Evolutionary conservation across 1,140 invertebrate genomes (phyloP), one percentile per base, ranked within the genome.

Genomic region (Nebria ingens): DNA sequence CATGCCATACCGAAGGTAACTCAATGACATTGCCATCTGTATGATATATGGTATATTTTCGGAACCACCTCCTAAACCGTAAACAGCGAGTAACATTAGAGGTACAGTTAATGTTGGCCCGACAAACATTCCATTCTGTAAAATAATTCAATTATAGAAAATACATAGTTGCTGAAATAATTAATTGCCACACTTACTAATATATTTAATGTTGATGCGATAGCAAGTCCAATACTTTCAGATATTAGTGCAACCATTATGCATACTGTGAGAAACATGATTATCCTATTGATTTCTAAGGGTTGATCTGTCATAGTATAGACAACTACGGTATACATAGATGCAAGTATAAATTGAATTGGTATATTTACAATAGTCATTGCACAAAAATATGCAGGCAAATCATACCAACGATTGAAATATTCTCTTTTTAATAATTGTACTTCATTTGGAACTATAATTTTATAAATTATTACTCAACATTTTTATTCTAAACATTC

Each of bases 361-460:
- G 87, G 87, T 21, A 87, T 74, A 20, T 79, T 79, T 0, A 91
- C 82, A 52, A 91, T 67, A 0, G 89, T 86, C 62, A 91, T 79
- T 0, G 93, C 92, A 9, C 86, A 78, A 68, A 91, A 96, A 67
- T 97, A 97, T 0, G 93, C 85, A 65, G 87, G 87, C 13, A 96
- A 68, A 20, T 85, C 83, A 70, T 96, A 97, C 93, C 93, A 97
- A 61, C 88, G 82, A 69, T 97, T 97, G 62, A 95, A 88, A 65
- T 95, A 86, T 73, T 97, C 94, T 54, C 92, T 74, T 61, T 91
- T 89, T 58, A 97, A 75, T 2, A 93, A 76, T 51, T 84, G 81
- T 52, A 94, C 86, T 75, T 97, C 91, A 19, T 82, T 77, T 1
- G 93, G 92, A 82, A 93, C 92, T 96, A 62, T 56, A 61, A 64